Evolutionary conservation across 2,113 vertebrate species (phyloP).

Genomic region (Rostratula benghalensis): DNA sequence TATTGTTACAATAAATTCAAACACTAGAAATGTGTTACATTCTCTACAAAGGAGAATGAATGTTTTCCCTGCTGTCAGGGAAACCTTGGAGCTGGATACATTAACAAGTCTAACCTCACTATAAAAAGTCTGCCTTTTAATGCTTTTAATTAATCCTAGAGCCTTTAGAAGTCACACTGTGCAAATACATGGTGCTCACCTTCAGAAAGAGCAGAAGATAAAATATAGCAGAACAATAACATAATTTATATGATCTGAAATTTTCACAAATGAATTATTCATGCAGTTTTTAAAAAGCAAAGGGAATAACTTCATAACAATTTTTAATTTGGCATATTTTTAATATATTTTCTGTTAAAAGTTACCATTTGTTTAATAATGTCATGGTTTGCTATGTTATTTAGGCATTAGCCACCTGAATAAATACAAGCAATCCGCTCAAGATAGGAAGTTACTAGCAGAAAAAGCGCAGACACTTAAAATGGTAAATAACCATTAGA

Average conservation of each 20-base stretch:
- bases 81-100: not conserved
- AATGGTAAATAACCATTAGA: not conserved
- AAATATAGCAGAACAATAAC: not conserved
- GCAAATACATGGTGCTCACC: not conserved
- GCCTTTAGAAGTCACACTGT: not conserved
- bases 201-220: not conserved
- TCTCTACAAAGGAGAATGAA: not conserved
- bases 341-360: not conserved
- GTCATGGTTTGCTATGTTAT: not conserved
- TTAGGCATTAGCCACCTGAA: not conserved
- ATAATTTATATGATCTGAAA: not conserved
- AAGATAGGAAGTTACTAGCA: not conserved
- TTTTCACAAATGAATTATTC: not conserved
- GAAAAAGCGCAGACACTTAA: not conserved
- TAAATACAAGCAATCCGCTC: not conserved
- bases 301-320: not conserved
- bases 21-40: not conserved
- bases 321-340: not conserved
- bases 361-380: not conserved
- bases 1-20: not conserved
- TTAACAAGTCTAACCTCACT: not conserved
- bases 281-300: not conserved
- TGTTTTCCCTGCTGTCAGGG: not conserved
- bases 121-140: not conserved
- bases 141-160: not conserved